A percentile compares a stretch with the other conserved stretches of the same genome.
phyloP scores from a whole-genome alignment of 2,888 invertebrate genomes.

The Eurois occulta region DNA sequence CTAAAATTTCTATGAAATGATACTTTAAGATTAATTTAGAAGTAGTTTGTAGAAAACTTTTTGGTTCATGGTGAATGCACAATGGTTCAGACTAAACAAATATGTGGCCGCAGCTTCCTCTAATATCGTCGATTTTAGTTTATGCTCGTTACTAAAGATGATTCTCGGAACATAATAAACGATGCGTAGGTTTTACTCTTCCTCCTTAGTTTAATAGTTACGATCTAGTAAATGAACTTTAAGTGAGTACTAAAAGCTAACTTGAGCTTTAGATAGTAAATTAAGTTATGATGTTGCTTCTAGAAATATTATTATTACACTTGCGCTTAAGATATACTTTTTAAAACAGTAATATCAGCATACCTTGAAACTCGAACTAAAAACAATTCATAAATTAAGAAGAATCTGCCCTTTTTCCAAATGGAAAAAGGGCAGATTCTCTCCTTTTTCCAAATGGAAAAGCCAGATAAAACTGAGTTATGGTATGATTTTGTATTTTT shows the following conservation, averaged over 20 bases:
- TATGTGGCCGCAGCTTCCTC: slow-evolving; percentile 34
- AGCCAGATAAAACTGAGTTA: neutral
- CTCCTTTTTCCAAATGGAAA: neutral
- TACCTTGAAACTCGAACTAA: neutral
- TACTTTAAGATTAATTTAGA: slow-evolving; percentile 31
- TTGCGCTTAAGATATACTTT: neutral
- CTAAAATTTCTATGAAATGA: slow-evolving; percentile 37
- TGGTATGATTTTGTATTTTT: neutral
- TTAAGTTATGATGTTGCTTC: neutral
- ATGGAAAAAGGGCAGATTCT: neutral
- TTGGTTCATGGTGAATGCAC: slow-evolving; percentile 17
- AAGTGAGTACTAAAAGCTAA: slow-evolving; percentile 43
- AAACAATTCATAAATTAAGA: neutral
- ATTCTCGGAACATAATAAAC: slow-evolving; percentile 55
- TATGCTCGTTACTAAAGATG: slow-evolving; percentile 41
- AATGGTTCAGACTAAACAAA: slow-evolving; percentile 60
- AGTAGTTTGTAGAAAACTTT: slow-evolving; percentile 35
- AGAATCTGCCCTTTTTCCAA: neutral
- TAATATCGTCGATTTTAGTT: slow-evolving; percentile 39
- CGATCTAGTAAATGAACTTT: slow-evolving; percentile 27
- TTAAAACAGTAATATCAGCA: too few relatives aligned
- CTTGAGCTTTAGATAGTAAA: slow-evolving; percentile 16
- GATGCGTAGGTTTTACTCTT: slow-evolving; percentile 32
- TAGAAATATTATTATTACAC: slow-evolving; percentile 1
- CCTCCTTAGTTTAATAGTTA: slow-evolving; percentile 34